Conservation (phyloP, 2,888 invertebrate genomes). For the Erynnis tages region DNA sequence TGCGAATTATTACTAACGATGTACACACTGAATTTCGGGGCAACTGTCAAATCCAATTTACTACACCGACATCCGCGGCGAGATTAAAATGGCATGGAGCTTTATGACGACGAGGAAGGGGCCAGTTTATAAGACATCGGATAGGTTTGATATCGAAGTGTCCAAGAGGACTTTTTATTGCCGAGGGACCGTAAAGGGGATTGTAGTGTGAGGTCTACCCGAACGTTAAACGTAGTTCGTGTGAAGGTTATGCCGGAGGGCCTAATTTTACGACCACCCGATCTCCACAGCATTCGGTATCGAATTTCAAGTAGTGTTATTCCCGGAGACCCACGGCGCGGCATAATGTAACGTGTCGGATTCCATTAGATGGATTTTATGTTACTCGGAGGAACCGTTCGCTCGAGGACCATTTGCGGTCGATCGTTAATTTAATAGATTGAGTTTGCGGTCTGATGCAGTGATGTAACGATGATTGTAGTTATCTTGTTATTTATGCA, state of each 20-base stretch:
- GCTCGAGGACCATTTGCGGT: conserved; percentile 55
- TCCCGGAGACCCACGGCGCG: conserved; percentile 59
- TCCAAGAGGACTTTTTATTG: conserved; percentile 67
- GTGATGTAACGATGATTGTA: conserved; percentile 19
- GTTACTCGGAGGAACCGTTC: conserved; percentile 58
- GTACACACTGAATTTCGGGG: conserved; percentile 1
- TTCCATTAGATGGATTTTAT: conserved; percentile 74
- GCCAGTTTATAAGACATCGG: conserved; percentile 64
- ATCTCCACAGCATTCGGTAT: conserved; percentile 63
- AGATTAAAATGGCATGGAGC: conserved; percentile 21
- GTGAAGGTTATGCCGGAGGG: conserved; percentile 40
- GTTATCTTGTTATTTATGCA: conserved; percentile 12
- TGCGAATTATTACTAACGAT: conserved; percentile 20
- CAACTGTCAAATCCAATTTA: conserved; percentile 18
- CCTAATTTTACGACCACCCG: conserved; percentile 73
- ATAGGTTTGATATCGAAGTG: conserved; percentile 43
- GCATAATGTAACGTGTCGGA: conserved; percentile 70
- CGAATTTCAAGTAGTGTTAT: conserved; percentile 73
- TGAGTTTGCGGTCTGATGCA: conserved; percentile 49
- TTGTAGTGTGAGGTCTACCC: conserved; percentile 32
- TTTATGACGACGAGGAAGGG: conserved; percentile 27
- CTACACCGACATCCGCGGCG: conserved; percentile 2
- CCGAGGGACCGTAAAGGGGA: conserved; percentile 48
- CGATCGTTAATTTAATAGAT: conserved; percentile 66
- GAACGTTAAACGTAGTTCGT: conserved; percentile 27